Evolutionary conservation across 2,888 invertebrate species (phyloP).

Genomic region (Meganola albula): DNA sequence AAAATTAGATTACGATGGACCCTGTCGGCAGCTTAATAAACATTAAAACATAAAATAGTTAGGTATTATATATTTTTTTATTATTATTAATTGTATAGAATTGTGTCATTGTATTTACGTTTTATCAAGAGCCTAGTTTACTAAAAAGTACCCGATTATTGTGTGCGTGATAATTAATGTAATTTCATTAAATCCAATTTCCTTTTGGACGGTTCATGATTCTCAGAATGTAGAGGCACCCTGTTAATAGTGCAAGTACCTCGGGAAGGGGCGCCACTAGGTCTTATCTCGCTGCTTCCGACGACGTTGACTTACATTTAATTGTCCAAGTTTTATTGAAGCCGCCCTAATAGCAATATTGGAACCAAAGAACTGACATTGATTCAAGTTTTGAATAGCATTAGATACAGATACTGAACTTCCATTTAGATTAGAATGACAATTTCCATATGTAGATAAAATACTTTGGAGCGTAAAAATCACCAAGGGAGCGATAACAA

Average conservation of each 20-base stretch:
- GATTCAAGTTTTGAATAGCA: conserved; percentile 43
- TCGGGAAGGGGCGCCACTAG: conserved; percentile 56
- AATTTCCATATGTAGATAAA: conserved; percentile 17
- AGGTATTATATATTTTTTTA: too few species aligned
- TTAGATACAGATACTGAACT: conserved; percentile 37
- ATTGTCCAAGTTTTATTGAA: conserved; percentile 74
- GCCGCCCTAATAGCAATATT: conserved; percentile 61
- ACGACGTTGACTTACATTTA: conserved; percentile 67
- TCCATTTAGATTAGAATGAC: conserved; percentile 24
- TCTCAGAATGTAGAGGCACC: conserved; percentile 46
- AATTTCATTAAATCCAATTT: too few species aligned
- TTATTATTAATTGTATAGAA: too few species aligned
- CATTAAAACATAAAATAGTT: too few species aligned
- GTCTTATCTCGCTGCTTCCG: conserved; percentile 64
- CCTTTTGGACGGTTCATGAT: conserved; percentile 49
- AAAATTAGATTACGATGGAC: too few species aligned
- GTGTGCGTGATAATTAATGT: too few species aligned
- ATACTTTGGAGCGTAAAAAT: conserved; percentile 19
- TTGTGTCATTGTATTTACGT: too few species aligned
- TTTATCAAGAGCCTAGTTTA: too few species aligned
- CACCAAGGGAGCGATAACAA: conserved; percentile 21
- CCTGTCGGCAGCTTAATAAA: too few species aligned
- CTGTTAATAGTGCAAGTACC: conserved; percentile 64
- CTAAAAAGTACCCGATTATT: too few species aligned
- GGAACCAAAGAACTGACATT: conserved; percentile 50